Conservation (phyloP, 2,113 vertebrate species). For the Anguilla rostrata region DNA sequence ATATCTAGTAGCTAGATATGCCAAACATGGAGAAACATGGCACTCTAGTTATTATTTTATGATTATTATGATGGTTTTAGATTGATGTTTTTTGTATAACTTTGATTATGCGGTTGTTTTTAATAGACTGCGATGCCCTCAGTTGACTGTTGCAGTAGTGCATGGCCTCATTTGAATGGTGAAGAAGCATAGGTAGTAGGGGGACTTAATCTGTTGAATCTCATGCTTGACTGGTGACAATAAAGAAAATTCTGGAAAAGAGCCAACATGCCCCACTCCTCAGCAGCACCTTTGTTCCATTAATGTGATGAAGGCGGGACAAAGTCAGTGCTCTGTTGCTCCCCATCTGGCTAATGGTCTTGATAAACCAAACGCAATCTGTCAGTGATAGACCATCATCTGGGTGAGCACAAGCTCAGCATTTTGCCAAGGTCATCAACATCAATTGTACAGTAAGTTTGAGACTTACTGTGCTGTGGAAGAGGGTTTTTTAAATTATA, state of each 20-base stretch:
- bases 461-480: neutral
- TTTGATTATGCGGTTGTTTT: neutral
- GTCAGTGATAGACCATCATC: neutral
- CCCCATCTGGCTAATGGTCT: neutral
- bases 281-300: neutral
- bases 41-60: neutral
- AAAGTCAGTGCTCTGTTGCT: neutral
- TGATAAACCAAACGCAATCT: neutral
- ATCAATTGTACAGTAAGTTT: neutral
- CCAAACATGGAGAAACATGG: neutral
- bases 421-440: neutral
- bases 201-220: neutral
- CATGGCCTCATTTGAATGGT: neutral
- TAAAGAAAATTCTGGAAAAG: neutral
- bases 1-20: neutral
- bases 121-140: neutral
- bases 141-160: neutral
- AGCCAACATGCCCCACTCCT: neutral
- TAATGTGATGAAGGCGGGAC: neutral
- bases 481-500: neutral
- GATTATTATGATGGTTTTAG: neutral
- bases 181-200: neutral
- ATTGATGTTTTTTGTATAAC: too few relatives aligned
- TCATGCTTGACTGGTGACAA: neutral
- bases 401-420: neutral